phyloP scores from a whole-genome alignment of 2,797 vertebrate genomes.

The Malurus splendens region DNA sequence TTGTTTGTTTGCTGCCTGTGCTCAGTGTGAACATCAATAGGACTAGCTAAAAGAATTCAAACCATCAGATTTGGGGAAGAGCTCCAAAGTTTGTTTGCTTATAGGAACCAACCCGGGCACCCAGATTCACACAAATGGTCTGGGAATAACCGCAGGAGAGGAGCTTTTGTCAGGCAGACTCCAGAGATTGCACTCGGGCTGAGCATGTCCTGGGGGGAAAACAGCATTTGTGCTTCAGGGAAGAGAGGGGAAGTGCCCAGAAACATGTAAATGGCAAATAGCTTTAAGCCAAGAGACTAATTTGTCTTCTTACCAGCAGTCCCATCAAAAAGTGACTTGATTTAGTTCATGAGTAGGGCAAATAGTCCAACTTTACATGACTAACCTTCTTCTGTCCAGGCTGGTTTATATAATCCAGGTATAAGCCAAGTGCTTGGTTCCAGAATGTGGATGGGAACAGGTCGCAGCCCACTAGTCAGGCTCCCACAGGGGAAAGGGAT shows the following conservation, averaged over 20 bases:
- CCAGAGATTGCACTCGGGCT: not conserved
- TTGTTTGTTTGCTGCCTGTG: constrained; percentile 52
- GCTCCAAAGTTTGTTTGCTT: constrained; percentile 32
- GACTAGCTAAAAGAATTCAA: constrained; percentile 30
- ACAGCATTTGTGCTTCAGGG: not conserved
- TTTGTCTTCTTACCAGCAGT: not conserved
- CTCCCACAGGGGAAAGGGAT: not conserved
- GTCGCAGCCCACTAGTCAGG: not conserved
- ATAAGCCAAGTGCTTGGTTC: not conserved
- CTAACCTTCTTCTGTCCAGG: not conserved
- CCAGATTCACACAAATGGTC: not conserved
- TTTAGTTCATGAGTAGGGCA: not conserved
- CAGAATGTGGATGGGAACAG: not conserved
- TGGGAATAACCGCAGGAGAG: constrained; percentile 5
- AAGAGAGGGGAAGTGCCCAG: not conserved
- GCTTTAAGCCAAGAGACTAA: not conserved
- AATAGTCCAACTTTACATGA: not conserved
- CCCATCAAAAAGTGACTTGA: not conserved
- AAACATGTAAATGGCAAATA: not conserved
- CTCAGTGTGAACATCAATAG: constrained; percentile 18
- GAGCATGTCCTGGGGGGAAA: not conserved
- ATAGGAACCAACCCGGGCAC: constrained; percentile 6
- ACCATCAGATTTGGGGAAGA: constrained; percentile 10
- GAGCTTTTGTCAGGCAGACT: not conserved
- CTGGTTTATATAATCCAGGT: not conserved